Evolutionary conservation across 2,113 vertebrate species (phyloP).

Genomic region (Sphaerodactylus townsendi): DNA sequence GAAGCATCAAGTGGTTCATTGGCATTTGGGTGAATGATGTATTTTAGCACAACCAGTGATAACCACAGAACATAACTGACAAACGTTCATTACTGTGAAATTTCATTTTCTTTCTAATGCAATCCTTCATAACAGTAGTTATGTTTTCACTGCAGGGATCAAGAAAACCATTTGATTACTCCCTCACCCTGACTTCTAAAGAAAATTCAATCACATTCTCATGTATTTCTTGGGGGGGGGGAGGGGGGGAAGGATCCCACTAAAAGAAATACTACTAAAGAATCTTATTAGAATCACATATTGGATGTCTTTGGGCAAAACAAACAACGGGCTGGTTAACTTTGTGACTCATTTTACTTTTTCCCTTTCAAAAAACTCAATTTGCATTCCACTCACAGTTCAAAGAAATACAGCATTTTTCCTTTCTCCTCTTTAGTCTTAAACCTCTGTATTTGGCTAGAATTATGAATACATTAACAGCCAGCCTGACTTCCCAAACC

Average conservation of each 20-base stretch:
- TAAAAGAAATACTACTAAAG: constrained; percentile 1
- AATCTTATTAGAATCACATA: constrained; percentile 19
- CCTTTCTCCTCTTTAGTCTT: too few relatives aligned
- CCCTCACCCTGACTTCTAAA: constrained; percentile 20
- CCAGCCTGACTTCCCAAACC: background rate
- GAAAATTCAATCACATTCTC: background rate
- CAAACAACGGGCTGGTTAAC: background rate
- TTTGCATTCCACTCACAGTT: background rate
- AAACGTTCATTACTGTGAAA: constrained; percentile 8
- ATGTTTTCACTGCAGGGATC: constrained; percentile 49
- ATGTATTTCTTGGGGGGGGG: background rate
- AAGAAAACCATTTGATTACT: constrained; percentile 49
- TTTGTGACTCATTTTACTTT: background rate
- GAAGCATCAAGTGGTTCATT: background rate
- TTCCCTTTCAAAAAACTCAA: background rate
- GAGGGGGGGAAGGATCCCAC: constrained; percentile 6
- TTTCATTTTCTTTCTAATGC: constrained; percentile 43
- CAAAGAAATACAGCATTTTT: background rate
- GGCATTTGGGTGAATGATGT: background rate
- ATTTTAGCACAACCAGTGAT: constrained; percentile 39
- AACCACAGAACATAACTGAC: constrained; percentile 2
- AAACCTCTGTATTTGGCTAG: constrained; percentile 6
- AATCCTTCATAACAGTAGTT: constrained; percentile 31
- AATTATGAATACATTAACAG: background rate
- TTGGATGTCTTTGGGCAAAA: background rate